phyloP scores from a whole-genome alignment of 2,888 invertebrate species.

The Phymatocera aterrima region DNA sequence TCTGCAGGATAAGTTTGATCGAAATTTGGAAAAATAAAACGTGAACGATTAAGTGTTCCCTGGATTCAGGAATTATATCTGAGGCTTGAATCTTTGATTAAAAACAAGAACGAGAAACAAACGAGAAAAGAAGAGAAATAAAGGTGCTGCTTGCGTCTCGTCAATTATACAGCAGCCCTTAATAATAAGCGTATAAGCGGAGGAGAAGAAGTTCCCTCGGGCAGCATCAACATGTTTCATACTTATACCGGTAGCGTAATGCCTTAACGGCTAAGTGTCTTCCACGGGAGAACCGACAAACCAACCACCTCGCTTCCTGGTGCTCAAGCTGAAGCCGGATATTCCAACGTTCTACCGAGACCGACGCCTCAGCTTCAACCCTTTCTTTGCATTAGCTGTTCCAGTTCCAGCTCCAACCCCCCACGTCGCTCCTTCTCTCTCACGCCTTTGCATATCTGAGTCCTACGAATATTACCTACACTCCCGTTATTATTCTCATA shows the following conservation, averaged over 20 bases:
- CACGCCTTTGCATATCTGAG: slow-evolving; percentile 36
- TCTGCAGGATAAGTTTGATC: no score
- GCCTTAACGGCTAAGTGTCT: slow-evolving; percentile 63
- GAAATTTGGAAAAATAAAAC: background rate
- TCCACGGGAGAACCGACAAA: slow-evolving; percentile 36
- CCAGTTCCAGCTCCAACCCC: background rate
- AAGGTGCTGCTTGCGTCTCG: slow-evolving; percentile 48
- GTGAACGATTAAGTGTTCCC: background rate
- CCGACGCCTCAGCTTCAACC: slow-evolving; percentile 52
- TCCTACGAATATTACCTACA: slow-evolving; percentile 38
- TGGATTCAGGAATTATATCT: background rate
- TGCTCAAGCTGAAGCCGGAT: slow-evolving; percentile 50
- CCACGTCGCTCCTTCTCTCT: background rate
- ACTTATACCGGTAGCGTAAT: slow-evolving; percentile 59
- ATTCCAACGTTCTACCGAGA: slow-evolving; percentile 55
- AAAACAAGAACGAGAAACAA: background rate
- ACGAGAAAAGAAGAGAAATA: background rate
- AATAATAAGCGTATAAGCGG: slow-evolving; percentile 61
- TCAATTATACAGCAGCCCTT: slow-evolving; percentile 70
- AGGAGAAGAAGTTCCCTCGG: slow-evolving; percentile 67
- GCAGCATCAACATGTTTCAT: slow-evolving; percentile 71
- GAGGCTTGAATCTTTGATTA: background rate
- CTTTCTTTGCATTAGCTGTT: slow-evolving; percentile 62
- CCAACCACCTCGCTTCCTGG: slow-evolving; percentile 35
- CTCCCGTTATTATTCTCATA: slow-evolving; percentile 23